Evolutionary conservation across 2,888 invertebrate species (phyloP).

Genomic region (Ceriagrion tenellum): DNA sequence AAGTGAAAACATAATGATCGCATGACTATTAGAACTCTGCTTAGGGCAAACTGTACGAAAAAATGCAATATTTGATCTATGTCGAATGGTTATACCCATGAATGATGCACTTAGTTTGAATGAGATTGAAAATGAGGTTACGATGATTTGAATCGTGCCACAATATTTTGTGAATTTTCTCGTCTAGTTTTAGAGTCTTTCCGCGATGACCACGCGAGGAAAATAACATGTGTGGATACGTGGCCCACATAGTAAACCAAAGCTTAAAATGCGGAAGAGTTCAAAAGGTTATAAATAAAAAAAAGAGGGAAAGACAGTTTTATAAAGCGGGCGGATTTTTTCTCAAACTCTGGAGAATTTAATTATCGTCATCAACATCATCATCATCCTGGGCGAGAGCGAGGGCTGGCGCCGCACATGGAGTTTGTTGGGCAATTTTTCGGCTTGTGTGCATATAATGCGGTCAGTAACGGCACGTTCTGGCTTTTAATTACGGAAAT

Average conservation of each 20-base stretch:
- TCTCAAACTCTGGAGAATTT: slow-evolving; percentile 3
- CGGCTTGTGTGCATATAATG: not conserved
- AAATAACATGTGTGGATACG: not conserved
- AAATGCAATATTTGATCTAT: too few relatives aligned
- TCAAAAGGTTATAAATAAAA: not conserved
- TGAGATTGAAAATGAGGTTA: too few relatives aligned
- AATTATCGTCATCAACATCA: slow-evolving; percentile 27
- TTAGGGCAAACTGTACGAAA: too few relatives aligned
- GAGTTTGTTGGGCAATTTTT: not conserved
- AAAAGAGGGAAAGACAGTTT: not conserved
- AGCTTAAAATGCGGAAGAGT: not conserved
- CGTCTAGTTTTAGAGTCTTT: not conserved
- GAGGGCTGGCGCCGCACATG: not conserved
- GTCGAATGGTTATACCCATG: too few relatives aligned
- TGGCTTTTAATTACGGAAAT: slow-evolving; percentile 22
- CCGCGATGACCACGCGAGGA: not conserved
- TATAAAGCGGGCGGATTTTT: not conserved
- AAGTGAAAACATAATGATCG: too few relatives aligned
- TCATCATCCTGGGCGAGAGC: not conserved
- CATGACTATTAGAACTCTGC: too few relatives aligned
- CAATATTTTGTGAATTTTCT: not conserved
- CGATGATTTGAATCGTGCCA: too few relatives aligned
- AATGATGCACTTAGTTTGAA: too few relatives aligned
- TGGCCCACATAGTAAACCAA: not conserved
- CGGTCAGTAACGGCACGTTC: slow-evolving; percentile 22